Conservation (phyloP, 2,888 invertebrate species). For the Eristalis intricaria region DNA sequence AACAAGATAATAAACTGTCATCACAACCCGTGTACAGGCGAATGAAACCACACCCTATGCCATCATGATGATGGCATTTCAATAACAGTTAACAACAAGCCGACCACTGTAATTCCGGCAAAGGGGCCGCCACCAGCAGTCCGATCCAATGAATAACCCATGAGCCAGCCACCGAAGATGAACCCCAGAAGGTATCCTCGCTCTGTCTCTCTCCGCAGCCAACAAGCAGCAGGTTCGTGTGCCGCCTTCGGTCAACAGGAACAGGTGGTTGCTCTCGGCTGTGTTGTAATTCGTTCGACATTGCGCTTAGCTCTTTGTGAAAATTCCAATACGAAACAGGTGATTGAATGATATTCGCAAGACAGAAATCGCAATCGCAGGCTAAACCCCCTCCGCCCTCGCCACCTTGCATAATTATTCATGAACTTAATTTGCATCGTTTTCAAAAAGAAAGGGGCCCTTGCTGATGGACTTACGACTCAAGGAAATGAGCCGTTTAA, state of each 20-base stretch:
- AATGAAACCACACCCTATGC: conserved; percentile 22
- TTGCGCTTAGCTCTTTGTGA: conserved; percentile 10
- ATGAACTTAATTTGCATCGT: conserved; percentile 56
- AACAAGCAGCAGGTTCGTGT: conserved; percentile 18
- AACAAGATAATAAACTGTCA: background rate
- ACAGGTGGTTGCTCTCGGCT: conserved; percentile 60
- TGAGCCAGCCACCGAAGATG: conserved; percentile 38
- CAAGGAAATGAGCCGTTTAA: conserved; percentile 69
- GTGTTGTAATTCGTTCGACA: conserved; percentile 27
- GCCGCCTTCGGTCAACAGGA: conserved; percentile 30
- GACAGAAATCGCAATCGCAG: conserved; percentile 42
- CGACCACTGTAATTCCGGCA: conserved; percentile 47
- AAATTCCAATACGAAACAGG: conserved; percentile 63
- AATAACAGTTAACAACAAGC: conserved; percentile 24
- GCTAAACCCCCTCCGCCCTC: background rate
- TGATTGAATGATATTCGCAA: conserved; percentile 30
- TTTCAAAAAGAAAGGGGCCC: conserved; percentile 2
- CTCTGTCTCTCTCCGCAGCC: background rate
- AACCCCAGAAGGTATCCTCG: conserved; percentile 29
- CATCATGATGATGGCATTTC: background rate
- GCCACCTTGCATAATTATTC: conserved; percentile 48
- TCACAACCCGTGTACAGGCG: background rate
- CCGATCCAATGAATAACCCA: conserved; percentile 60
- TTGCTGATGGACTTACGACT: background rate
- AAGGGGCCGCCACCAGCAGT: conserved; percentile 17